Evolutionary conservation across 35 echinoderm and acorn worm species (phyloP).

Genomic region (Apostichopus parvimensis): DNA sequence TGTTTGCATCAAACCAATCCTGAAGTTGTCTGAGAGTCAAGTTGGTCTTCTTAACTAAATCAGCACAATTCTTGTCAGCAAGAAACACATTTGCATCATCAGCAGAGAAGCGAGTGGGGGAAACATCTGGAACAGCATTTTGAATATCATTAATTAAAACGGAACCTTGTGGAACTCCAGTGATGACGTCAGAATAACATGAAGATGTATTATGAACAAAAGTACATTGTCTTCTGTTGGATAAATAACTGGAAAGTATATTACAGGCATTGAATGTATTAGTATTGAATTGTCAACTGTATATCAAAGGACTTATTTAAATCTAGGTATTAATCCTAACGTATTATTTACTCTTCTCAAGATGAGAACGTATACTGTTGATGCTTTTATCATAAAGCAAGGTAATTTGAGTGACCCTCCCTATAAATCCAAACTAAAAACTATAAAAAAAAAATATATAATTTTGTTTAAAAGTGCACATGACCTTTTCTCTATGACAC

Average conservation of each 20-base stretch:
- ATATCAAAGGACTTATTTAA: background rate
- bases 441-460: background rate
- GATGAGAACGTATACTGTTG: background rate
- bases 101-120: slow-evolving; percentile 6
- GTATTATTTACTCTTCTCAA: background rate
- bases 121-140: slow-evolving; percentile 10
- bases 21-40: background rate
- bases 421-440: background rate
- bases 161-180: background rate
- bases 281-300: background rate
- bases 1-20: slow-evolving; percentile 1
- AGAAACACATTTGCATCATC: background rate
- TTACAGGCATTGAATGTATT: background rate
- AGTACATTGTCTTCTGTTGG: slow-evolving; percentile 25
- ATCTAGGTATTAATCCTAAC: slow-evolving; percentile 4
- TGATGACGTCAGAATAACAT: slow-evolving; percentile 16
- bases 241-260: background rate
- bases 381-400: background rate
- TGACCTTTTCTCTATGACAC: too few relatives aligned
- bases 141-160: background rate
- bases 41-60: background rate
- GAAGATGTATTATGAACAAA: slow-evolving; percentile 18
- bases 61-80: background rate
- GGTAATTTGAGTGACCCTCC: background rate
- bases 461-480: background rate